These are phyloP conservation scores for Microctenopoma stevenorrisi DNA, from an alignment of 2,797 vertebrate genomes.

Conservation along the genomic window DNA sequence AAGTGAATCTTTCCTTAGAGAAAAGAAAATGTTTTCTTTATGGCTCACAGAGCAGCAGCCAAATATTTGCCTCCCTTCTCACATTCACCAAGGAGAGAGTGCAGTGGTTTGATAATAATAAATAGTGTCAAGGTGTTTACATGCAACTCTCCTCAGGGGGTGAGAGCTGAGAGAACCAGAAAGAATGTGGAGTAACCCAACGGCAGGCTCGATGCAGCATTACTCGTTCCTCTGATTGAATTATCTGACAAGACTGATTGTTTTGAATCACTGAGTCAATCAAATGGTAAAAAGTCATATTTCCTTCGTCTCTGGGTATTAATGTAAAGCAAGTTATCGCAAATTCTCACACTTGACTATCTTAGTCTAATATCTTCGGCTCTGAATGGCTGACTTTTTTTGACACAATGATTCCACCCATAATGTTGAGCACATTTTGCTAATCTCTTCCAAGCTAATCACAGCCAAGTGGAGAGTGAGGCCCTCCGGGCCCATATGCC, in stretches of 20 bases:
- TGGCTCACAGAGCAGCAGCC: slow-evolving; percentile 16
- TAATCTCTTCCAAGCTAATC: slow-evolving; percentile 32
- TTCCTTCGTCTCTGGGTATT: slow-evolving; percentile 5
- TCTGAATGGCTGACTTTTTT: slow-evolving; percentile 1
- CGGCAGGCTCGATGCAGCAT: slow-evolving; percentile 35
- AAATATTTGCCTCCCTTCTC: slow-evolving; percentile 45
- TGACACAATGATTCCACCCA: slow-evolving; percentile 1
- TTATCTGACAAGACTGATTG: slow-evolving; percentile 47
- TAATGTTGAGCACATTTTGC: slow-evolving; percentile 18
- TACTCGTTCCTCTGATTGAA: slow-evolving; percentile 29
- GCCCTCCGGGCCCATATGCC: slow-evolving; percentile 67
- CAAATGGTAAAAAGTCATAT: background rate
- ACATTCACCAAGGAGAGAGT: slow-evolving; percentile 43
- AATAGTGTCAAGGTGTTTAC: slow-evolving; percentile 75
- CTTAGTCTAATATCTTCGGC: slow-evolving; percentile 2
- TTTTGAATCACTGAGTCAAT: slow-evolving; percentile 25
- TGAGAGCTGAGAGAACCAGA: slow-evolving; percentile 49
- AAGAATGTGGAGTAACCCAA: slow-evolving; percentile 58
- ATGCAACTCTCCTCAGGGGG: slow-evolving; percentile 58
- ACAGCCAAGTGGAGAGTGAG: slow-evolving; percentile 39
- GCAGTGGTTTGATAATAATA: slow-evolving; percentile 72
- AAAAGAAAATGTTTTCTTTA: background rate
- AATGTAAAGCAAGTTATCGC: background rate
- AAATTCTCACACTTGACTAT: background rate
- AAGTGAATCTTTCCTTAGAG: background rate